These are phyloP conservation scores for Pseudococcus jackbeardsleyi DNA, from an alignment of 2,888 invertebrate species.

Conservation along the genomic window DNA sequence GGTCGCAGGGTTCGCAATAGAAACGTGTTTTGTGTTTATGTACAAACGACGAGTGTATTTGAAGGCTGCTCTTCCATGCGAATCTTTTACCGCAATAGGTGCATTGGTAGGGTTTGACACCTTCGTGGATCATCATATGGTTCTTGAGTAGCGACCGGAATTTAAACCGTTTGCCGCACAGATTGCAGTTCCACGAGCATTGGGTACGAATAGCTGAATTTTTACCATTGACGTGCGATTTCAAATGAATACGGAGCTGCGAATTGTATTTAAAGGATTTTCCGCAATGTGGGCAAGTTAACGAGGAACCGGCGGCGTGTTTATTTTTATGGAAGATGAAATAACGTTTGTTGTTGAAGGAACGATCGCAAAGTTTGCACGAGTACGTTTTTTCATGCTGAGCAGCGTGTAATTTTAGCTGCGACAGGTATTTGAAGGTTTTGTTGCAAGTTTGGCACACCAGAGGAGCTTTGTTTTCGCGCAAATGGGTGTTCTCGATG, in stretches of 20 bases:
- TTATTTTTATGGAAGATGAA: conserved; percentile 66
- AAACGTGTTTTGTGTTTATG: conserved; percentile 35
- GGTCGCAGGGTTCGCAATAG: conserved; percentile 26
- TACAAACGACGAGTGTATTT: conserved; percentile 44
- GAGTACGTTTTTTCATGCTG: conserved; percentile 67
- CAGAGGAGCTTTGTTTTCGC: conserved; percentile 56
- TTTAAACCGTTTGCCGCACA: conserved; percentile 25
- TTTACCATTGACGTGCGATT: conserved; percentile 67
- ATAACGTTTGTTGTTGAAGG: conserved; percentile 67
- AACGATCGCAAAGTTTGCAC: conserved; percentile 69
- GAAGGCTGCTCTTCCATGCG: conserved; percentile 31
- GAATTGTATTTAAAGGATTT: conserved; percentile 69
- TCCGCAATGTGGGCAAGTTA: conserved; percentile 68
- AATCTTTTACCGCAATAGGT: conserved; percentile 31
- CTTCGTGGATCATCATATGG: conserved; percentile 38
- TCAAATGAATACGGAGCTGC: conserved; percentile 66
- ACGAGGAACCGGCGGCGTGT: neutral
- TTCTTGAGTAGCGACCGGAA: conserved; percentile 28
- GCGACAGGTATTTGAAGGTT: conserved; percentile 62
- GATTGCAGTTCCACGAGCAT: conserved; percentile 50
- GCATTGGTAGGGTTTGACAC: conserved; percentile 44
- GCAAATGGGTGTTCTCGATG: neutral
- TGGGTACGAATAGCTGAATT: neutral
- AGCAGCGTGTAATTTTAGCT: conserved; percentile 60
- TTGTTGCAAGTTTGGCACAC: conserved; percentile 62